Evolutionary conservation across 2,888 invertebrate species (phyloP).

Genomic region (Dynastes tityus): DNA sequence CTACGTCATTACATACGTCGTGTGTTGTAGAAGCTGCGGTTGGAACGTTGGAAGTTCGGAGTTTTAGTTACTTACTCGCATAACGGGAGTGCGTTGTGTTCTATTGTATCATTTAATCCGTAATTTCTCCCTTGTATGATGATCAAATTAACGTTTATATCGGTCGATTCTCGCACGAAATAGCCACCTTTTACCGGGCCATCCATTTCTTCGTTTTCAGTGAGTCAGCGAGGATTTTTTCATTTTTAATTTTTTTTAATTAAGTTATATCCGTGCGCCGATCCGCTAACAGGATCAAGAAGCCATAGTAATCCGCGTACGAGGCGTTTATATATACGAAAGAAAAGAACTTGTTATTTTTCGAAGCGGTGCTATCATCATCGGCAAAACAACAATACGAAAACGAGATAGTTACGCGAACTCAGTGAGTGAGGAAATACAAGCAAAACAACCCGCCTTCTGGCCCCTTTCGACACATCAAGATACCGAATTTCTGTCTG

Average conservation of each 20-base stretch:
- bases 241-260: slow-evolving; percentile 27
- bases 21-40: slow-evolving; percentile 21
- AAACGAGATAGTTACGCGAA: not conserved
- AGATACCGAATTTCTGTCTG: not conserved
- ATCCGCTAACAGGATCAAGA: slow-evolving; percentile 42
- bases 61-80: not conserved
- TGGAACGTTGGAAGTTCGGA: slow-evolving; percentile 1
- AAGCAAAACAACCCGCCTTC: not conserved
- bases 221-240: not conserved
- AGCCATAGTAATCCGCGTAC: slow-evolving; percentile 35
- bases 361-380: slow-evolving; percentile 2
- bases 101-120: not conserved
- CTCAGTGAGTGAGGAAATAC: not conserved
- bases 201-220: not conserved
- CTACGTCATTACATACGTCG: slow-evolving; percentile 36
- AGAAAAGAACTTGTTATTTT: slow-evolving; percentile 26
- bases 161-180: slow-evolving; percentile 23
- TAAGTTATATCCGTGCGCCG: slow-evolving; percentile 26
- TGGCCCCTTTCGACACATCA: not conserved
- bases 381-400: not conserved
- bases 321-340: slow-evolving; percentile 25
- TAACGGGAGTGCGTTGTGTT: slow-evolving; percentile 10
- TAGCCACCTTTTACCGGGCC: not conserved
- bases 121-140: slow-evolving; percentile 10
- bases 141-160: slow-evolving; percentile 45